These are phyloP conservation scores for Andinoacara biseriatus DNA, from an alignment of 2,113 vertebrate genomes.

Conservation along the genomic window DNA sequence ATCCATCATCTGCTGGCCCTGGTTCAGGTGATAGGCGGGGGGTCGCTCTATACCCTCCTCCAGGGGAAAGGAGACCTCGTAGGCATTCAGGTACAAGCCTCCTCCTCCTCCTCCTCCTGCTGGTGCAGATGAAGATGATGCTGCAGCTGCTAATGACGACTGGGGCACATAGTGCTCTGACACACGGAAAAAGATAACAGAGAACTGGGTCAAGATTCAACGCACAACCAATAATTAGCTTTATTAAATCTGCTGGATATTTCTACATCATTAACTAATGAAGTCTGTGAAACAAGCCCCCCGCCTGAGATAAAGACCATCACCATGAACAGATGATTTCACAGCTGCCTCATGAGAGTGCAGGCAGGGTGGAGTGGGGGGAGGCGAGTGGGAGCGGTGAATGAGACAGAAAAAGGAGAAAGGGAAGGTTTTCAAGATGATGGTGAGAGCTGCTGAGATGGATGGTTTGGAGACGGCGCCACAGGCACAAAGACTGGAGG, in stretches of 20 bases:
- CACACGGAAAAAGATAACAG: background rate
- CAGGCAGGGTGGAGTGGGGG: too few relatives aligned
- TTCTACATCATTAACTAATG: too few relatives aligned
- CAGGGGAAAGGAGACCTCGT: slow-evolving; percentile 83
- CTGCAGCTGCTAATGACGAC: background rate
- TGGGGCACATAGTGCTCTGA: slow-evolving; percentile 57
- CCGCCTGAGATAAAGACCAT: fast-evolving
- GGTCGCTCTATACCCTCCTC: slow-evolving; percentile 76
- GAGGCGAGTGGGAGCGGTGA: too few relatives aligned
- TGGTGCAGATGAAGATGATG: slow-evolving; percentile 14
- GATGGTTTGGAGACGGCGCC: too few relatives aligned
- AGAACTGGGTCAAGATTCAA: background rate
- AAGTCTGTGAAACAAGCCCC: background rate
- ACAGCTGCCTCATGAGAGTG: too few relatives aligned
- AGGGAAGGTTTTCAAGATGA: too few relatives aligned
- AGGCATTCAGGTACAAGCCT: slow-evolving; percentile 80
- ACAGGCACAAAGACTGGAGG: too few relatives aligned
- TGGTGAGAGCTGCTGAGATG: too few relatives aligned
- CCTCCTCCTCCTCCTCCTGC: slow-evolving; percentile 22
- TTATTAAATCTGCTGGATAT: too few relatives aligned
- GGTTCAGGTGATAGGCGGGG: slow-evolving; percentile 71
- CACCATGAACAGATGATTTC: background rate
- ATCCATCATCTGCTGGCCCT: slow-evolving; percentile 75
- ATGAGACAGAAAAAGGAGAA: too few relatives aligned
- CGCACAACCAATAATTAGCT: background rate